Base-by-base conservation (phyloP, 2,797 vertebrate genomes). In the Artibeus jamaicensis region DNA sequence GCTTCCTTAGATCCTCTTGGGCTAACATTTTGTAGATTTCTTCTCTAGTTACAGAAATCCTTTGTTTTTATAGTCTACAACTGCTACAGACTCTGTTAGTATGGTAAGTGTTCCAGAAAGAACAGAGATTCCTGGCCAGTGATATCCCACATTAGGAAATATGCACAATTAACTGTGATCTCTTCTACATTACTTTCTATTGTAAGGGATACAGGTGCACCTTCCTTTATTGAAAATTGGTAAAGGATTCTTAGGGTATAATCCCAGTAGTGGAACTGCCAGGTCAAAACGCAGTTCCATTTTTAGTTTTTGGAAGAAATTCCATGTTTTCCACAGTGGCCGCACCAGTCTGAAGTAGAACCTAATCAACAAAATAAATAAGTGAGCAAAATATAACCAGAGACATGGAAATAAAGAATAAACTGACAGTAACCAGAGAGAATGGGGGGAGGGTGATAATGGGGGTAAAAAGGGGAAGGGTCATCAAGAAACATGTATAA, bases 1-100 rank as follows among this genome's bases (percentile, higher is more conserved):
- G 99, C 99, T 99, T 99, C 96, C 99, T 99, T 96, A 99, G 97
- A 96, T 99, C 99, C 46, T 77, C 12, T 76, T n/a, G 6, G 2
- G 42, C 29, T 59, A 78, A 70, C 62, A 48, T 46, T 70, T 57
- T 79, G 14, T 59, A 57, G 8, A 79, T 34, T 59, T 71, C 26
- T 32, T 71, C 16, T 78, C 24, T 74, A 39, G 9, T 62, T 78
- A 57, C 18, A 46, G 48, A 86, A 37, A 78, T 68, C 21, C 55
- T 77, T 55, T 74, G 18, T 55, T 37, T 92, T 12, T 68, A 70
- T 19, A 65, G 70, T 86, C 48, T 32, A 53, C 32, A 68, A 22
- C 81, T 68, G 22, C 53, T 55, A 67, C 4, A 68, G 57, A 37
- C 37, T 76, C 71, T 34, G 14, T 46, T 18, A 77, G 39, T 46